Percentiles rank a stretch among this genome's conserved stretches.
Evolutionary conservation across 2,113 vertebrate species (phyloP).

Genomic region (Pica pica): DNA sequence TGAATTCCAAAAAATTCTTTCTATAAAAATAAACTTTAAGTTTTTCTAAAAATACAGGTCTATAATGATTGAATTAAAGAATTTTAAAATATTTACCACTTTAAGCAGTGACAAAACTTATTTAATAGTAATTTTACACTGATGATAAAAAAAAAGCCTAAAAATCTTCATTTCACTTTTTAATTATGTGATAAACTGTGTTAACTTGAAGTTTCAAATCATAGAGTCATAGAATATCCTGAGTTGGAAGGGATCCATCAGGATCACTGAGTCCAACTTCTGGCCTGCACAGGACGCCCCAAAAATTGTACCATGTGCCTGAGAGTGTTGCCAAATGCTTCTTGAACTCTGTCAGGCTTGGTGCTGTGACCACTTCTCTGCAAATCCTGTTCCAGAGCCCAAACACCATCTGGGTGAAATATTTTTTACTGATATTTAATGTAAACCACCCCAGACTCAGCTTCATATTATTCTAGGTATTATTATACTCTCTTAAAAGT

Average conservation of each 20-base stretch:
- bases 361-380: not conserved
- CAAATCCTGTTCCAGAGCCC: not conserved
- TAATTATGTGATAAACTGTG: not conserved
- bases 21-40: not conserved
- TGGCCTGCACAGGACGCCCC: not conserved
- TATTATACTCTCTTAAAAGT: not conserved
- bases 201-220: not conserved
- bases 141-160: not conserved
- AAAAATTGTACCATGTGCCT: not conserved
- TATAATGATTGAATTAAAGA: not conserved
- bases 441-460: rapidly evolving
- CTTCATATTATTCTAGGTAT: not conserved
- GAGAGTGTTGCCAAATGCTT: not conserved
- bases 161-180: not conserved
- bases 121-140: not conserved
- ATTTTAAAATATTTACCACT: not conserved
- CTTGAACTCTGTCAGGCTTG: not conserved
- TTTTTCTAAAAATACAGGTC: not conserved
- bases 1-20: not conserved
- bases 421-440: not conserved
- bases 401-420: not conserved
- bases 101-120: not conserved
- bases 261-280: not conserved
- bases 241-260: no score
- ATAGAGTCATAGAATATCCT: not conserved